Percentiles rank a stretch among this genome's conserved stretches.
Evolutionary conservation across 2,888 invertebrate genomes (phyloP).

Genomic region (Ormyrus pomaceus): DNA sequence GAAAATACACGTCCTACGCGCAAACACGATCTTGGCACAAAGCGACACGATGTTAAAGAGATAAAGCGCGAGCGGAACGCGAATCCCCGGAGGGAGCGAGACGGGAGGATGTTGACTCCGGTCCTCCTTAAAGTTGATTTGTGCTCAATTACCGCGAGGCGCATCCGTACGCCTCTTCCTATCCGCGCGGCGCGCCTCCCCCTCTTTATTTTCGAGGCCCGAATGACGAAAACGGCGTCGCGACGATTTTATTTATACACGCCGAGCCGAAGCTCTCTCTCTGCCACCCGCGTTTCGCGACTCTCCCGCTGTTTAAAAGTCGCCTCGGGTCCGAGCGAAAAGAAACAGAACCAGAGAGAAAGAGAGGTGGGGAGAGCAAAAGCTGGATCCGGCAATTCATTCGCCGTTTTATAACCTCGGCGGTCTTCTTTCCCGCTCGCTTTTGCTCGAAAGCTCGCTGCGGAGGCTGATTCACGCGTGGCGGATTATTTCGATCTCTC

Average conservation of each 20-base stretch:
- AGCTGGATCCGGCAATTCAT: constrained; percentile 70
- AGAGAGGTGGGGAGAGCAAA: constrained; percentile 32
- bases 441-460: constrained; percentile 1
- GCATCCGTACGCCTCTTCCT: constrained; percentile 60
- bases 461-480: constrained; percentile 64
- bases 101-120: constrained; percentile 56
- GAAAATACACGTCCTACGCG: constrained; percentile 63
- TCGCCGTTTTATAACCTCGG: constrained; percentile 72
- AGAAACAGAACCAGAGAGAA: constrained; percentile 7
- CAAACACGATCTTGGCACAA: constrained; percentile 60
- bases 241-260: constrained; percentile 74
- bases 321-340: background rate
- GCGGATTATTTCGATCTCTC: constrained; percentile 70
- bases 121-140: constrained; percentile 75
- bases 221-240: constrained; percentile 57
- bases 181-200: constrained; percentile 24
- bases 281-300: constrained; percentile 64
- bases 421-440: constrained; percentile 50
- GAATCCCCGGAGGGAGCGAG: constrained; percentile 29
- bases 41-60: constrained; percentile 56
- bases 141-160: constrained; percentile 74
- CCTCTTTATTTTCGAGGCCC: constrained; percentile 64
- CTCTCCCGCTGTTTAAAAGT: constrained; percentile 40
- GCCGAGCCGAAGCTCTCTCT: constrained; percentile 40
- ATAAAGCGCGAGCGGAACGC: constrained; percentile 51